phyloP scores from a whole-genome alignment of 2,888 invertebrate genomes.

The Cantharis nigra region DNA sequence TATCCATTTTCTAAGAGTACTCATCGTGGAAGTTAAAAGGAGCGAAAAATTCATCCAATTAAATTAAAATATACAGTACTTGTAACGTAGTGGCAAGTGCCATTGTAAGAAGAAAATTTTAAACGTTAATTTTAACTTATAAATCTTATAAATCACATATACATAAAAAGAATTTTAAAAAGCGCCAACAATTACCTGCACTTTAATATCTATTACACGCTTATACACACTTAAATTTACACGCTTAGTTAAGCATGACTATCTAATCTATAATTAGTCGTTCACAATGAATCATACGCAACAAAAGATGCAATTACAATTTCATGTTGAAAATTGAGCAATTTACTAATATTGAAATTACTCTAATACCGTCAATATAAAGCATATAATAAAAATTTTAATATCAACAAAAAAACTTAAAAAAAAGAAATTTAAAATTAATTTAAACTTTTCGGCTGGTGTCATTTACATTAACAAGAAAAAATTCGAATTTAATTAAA shows the following conservation, averaged over 20 bases:
- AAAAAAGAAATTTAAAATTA: conserved; percentile 15
- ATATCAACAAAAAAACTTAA: not conserved
- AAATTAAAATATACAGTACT: conserved; percentile 1
- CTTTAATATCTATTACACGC: conserved; percentile 29
- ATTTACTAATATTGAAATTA: not conserved
- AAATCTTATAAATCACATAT: conserved; percentile 22
- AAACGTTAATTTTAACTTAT: conserved; percentile 8
- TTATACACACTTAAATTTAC: conserved; percentile 40
- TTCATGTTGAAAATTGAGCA: not conserved
- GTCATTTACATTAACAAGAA: conserved; percentile 19
- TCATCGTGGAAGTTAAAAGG: not conserved
- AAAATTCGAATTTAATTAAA: conserved; percentile 26
- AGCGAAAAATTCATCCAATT: not conserved
- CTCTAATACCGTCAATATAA: not conserved
- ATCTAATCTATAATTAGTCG: conserved; percentile 45
- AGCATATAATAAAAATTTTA: not conserved
- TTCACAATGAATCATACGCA: conserved; percentile 30
- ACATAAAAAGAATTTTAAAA: conserved; percentile 15
- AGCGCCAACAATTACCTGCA: conserved; percentile 25
- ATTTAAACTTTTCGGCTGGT: conserved; percentile 16
- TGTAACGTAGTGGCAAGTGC: not conserved
- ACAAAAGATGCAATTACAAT: conserved; percentile 1
- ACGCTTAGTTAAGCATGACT: conserved; percentile 46
- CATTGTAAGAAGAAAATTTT: conserved; percentile 1
- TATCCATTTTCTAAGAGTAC: not conserved